Evolutionary conservation across 2,888 invertebrate genomes (phyloP), one percentile per base, ranked within the genome.

Genomic region (Acrobasis suavella): DNA sequence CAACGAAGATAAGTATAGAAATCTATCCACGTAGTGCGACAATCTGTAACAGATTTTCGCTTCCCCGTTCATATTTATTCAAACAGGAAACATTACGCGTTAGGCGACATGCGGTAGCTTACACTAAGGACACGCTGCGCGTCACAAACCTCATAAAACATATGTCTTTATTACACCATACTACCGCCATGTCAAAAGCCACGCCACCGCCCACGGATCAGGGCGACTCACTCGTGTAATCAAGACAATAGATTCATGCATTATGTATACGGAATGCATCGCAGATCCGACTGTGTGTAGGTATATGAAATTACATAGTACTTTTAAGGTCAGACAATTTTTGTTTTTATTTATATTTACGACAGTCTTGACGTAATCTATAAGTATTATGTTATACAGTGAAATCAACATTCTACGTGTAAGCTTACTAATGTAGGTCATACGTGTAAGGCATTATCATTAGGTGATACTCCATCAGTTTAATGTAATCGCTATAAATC

Each of bases 51-150:
- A 55, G 49, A 50, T 17, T 39, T 55, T 62, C 37, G 62, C 49
- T 55, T 55, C 46, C 61, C 14, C 46, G 51, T 61, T 38, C 59
- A 64, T 66, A 73, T 76, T 66, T 72, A 76, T 75, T 72, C 74
- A 73, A 77, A 60, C 74, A 80, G 80, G 80, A 81, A 80, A 69
- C 63, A 67, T 68, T 49, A 55, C 15, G 55, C 67, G 65, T 62
- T 66, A 66, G 50, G 39, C 59, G 65, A 64, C 69, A 69, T 69
- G 71, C 67, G 72, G 71, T 71, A 72, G 71, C 72, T 75, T 67
- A 73, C 71, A 65, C 62, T 69, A 70, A 74, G 72, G 71, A 74
- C 74, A 69, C 67, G 64, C 64, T 64, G 67, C 69, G 69, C 74
- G 71, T 73, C 74, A 74, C 67, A 65, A 42, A 12, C 50, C 49